phyloP scores from a whole-genome alignment of 2,888 invertebrate species.

The Keiferia lycopersicella region DNA sequence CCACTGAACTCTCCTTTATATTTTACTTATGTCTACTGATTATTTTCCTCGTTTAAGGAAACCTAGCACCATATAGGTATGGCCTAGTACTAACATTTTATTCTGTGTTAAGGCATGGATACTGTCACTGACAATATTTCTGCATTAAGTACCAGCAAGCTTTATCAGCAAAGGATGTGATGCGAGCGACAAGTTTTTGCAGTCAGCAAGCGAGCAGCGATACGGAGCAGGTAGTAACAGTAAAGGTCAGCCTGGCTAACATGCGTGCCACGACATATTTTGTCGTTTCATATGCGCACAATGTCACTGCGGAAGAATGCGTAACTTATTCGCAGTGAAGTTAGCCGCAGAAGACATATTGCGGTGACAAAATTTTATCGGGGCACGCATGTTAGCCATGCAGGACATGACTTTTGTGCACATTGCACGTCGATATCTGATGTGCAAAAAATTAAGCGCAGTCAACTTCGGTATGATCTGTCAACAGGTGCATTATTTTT shows the following conservation, averaged over 20 bases:
- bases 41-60: too few species aligned
- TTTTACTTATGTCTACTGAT: too few species aligned
- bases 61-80: too few species aligned
- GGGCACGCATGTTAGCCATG: too few species aligned
- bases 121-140: background rate
- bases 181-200: slow-evolving; percentile 16
- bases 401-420: slow-evolving; percentile 51
- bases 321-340: too few species aligned
- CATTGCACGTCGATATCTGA: slow-evolving; percentile 64
- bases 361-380: too few species aligned
- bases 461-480: background rate
- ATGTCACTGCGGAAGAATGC: too few species aligned
- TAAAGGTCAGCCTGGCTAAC: slow-evolving; percentile 44
- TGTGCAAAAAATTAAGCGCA: slow-evolving; percentile 24
- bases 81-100: too few species aligned
- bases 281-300: too few species aligned
- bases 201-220: slow-evolving; percentile 15
- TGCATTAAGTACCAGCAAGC: background rate
- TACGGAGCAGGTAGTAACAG: slow-evolving; percentile 38
- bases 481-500: background rate
- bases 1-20: background rate
- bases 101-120: too few species aligned
- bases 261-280: too few species aligned
- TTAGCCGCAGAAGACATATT: too few species aligned
- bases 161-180: slow-evolving; percentile 10